Percentiles rank a stretch among this genome's conserved stretches.
Evolutionary conservation across 2,888 invertebrate genomes (phyloP).

Genomic region (Stenotaenia linearis): DNA sequence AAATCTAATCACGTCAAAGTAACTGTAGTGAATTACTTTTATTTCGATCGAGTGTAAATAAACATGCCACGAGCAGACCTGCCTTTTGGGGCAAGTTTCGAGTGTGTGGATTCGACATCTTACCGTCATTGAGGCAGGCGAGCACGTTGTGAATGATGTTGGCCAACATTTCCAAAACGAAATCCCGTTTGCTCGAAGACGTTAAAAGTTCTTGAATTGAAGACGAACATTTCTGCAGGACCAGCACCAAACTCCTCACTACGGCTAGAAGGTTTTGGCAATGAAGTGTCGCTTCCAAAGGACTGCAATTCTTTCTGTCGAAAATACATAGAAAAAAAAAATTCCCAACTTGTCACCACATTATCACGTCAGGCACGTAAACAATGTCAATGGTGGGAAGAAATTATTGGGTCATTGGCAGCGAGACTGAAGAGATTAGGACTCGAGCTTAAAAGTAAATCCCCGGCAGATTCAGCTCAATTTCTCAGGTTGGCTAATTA

Average conservation of each 20-base stretch:
- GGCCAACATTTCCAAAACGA: slow-evolving; percentile 21
- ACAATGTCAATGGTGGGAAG: background rate
- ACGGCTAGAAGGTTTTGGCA: slow-evolving; percentile 3
- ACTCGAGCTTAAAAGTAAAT: background rate
- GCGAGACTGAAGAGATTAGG: background rate
- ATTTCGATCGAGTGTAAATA: slow-evolving; percentile 1
- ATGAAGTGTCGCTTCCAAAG: slow-evolving; percentile 1
- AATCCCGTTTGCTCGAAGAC: background rate
- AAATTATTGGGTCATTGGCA: background rate
- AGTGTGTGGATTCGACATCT: background rate
- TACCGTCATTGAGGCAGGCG: slow-evolving; percentile 29
- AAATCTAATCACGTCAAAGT: background rate
- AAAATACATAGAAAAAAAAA: background rate
- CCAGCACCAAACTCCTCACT: slow-evolving; percentile 17
- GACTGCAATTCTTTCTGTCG: slow-evolving; percentile 28
- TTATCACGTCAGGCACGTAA: background rate
- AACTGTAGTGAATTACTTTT: background rate
- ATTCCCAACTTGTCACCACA: background rate
- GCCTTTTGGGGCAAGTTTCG: background rate
- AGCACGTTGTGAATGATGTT: slow-evolving; percentile 27
- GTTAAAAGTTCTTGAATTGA: background rate
- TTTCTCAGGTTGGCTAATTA: background rate
- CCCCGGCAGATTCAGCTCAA: background rate
- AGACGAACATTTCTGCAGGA: slow-evolving; percentile 18
- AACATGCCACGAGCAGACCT: background rate